Evolutionary conservation across 2,797 vertebrate species (phyloP).

Genomic region (Myioborus miniatus): DNA sequence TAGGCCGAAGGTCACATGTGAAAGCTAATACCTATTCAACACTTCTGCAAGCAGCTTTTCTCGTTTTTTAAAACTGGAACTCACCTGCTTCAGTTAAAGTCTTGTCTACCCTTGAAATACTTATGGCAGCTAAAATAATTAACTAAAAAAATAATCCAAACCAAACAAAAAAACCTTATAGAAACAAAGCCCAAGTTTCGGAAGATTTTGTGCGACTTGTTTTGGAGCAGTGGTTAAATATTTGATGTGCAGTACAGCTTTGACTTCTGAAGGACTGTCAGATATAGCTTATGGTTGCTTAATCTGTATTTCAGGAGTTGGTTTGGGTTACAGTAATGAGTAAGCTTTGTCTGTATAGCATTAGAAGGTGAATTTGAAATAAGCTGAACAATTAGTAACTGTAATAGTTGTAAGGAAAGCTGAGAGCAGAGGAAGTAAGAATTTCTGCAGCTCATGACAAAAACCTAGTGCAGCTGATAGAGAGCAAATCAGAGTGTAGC

Average conservation of each 20-base stretch:
- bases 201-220: constrained; percentile 59
- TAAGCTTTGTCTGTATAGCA: constrained; percentile 11
- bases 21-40: constrained; percentile 82
- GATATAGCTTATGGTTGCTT: background rate
- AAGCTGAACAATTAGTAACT: constrained; percentile 71
- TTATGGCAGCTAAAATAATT: constrained; percentile 70
- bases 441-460: constrained; percentile 75
- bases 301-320: constrained; percentile 14
- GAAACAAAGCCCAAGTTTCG: constrained; percentile 69
- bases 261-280: constrained; percentile 19
- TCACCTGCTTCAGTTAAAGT: constrained; percentile 72
- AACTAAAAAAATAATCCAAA: background rate
- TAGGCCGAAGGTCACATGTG: constrained; percentile 81
- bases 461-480: constrained; percentile 76
- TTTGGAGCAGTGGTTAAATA: constrained; percentile 13
- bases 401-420: constrained; percentile 75
- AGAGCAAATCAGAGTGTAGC: constrained; percentile 76
- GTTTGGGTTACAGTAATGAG: constrained; percentile 9
- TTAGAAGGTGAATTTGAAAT: constrained; percentile 44
- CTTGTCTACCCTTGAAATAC: constrained; percentile 63
- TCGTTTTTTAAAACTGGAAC: constrained; percentile 53
- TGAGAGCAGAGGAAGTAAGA: constrained; percentile 64
- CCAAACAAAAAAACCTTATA: background rate
- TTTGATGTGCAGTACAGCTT: constrained; percentile 13
- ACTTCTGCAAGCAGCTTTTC: constrained; percentile 78